phyloP scores from a whole-genome alignment of 2,888 invertebrate species.

The Vannuccia rotundouncinata region DNA sequence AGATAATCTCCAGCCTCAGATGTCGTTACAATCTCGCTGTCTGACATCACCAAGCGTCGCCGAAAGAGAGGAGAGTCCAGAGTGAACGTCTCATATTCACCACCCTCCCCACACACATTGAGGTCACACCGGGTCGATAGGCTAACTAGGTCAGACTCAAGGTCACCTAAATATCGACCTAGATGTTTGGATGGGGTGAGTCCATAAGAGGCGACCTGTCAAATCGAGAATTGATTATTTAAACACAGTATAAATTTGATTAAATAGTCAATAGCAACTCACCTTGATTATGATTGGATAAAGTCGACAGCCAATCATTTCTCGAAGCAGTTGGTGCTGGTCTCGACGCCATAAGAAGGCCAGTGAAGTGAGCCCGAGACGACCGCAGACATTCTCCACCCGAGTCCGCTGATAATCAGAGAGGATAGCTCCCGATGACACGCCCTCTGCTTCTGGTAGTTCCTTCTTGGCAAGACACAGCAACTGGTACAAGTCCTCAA shows the following conservation, averaged over 20 bases:
- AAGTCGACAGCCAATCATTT: conserved; percentile 88
- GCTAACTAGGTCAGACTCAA: conserved; percentile 5
- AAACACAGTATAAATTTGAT: not conserved
- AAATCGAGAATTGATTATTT: too few relatives aligned
- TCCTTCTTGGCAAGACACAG: conserved; percentile 67
- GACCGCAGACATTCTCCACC: conserved; percentile 91
- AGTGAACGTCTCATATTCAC: conserved; percentile 96
- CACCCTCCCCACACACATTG: conserved; percentile 74
- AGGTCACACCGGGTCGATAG: conserved; percentile 43
- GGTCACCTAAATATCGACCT: conserved; percentile 58
- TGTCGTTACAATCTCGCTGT: conserved; percentile 65
- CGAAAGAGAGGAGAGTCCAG: conserved; percentile 91
- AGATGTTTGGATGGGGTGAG: conserved; percentile 77
- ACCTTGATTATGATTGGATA: conserved; percentile 95
- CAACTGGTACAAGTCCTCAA: conserved; percentile 85
- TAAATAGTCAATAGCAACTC: conserved; percentile 68
- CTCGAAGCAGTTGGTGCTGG: conserved; percentile 78
- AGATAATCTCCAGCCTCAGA: conserved; percentile 85
- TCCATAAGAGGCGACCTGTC: conserved; percentile 59
- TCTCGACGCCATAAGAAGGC: conserved; percentile 93
- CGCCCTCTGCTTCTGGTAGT: conserved; percentile 67
- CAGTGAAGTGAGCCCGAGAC: conserved; percentile 78
- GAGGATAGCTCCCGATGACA: conserved; percentile 91
- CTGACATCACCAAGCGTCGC: conserved; percentile 69
- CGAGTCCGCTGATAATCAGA: conserved; percentile 96